Base-by-base conservation (phyloP, 2,113 vertebrate species). In the Pseudonaja textilis region DNA sequence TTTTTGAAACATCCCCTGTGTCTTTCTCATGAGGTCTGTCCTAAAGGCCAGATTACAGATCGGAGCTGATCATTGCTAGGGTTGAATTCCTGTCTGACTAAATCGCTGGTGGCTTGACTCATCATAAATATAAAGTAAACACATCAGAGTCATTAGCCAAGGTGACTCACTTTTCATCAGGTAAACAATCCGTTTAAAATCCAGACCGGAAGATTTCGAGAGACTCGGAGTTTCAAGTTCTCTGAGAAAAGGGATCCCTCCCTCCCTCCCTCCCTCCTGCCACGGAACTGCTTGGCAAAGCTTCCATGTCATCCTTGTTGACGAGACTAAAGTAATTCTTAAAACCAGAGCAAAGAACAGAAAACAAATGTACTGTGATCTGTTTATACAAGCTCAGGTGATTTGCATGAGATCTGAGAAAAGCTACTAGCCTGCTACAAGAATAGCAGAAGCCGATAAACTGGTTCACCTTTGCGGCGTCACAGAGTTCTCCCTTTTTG, bases 171-270 rank as follows among this genome's bases (percentile, higher is more conserved):
- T 14, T 42, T 50, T 88, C 85, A 42, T 2, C 18, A 22, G 1
- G 57, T 64, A 88, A 92, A 92, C 91, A 92, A 64, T 64, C 61
- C 18, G 50, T 18, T 64, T 47, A 42, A 42, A 50, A 91, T 50
- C 85, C 57, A 88, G 57, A 64, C 55, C 0, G 5, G 55, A 39
- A 14, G 8, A 57, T 50, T 56, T 47, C 85, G 25, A 16, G 56
- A 87, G 91, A 57, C 29, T 87, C 2, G 1, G 20, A 57, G 56
- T 25, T 23, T 26, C 57, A 25, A 26, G 57, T 12, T 47, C 85
- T 59, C 29, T 50, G 42, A 61, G 42, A 61, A 87, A 23, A 50
- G 22, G 85, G 16, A 16, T 59, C 25, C 29, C 47, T 57, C 55
- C 87, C 25, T 59, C 25, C 29, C 47, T 57, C 55, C 87, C 25